Evolutionary conservation across 2,888 invertebrate species (phyloP).

Genomic region (Electrophaes corylata): DNA sequence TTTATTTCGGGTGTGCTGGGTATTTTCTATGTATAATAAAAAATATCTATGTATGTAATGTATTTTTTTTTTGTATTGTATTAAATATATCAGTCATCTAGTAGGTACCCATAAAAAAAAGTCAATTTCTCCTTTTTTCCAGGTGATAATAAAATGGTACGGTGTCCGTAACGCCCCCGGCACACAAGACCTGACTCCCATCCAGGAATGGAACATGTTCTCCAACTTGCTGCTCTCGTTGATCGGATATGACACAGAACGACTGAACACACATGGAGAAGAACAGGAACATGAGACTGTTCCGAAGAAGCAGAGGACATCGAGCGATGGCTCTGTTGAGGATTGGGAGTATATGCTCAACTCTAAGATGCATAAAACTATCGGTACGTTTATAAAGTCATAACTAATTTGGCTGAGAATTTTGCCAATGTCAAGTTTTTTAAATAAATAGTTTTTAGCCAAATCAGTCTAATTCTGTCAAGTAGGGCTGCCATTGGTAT

Average conservation of each 20-base stretch:
- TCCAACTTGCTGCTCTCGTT: constrained; percentile 83
- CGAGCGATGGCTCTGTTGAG: constrained; percentile 90
- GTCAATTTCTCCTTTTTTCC: too few species aligned
- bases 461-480: too few species aligned
- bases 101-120: too few species aligned
- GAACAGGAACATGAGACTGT: constrained; percentile 62
- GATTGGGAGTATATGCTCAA: constrained; percentile 91
- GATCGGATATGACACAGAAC: constrained; percentile 89
- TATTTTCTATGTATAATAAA: too few species aligned
- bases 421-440: too few species aligned
- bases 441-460: too few species aligned
- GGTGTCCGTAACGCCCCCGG: constrained; percentile 94
- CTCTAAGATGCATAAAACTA: constrained; percentile 83
- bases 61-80: too few species aligned
- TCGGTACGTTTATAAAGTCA: constrained; percentile 46
- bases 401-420: too few species aligned
- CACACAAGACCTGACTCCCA: constrained; percentile 88
- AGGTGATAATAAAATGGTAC: constrained; percentile 93
- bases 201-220: constrained; percentile 93
- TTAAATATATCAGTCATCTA: too few species aligned
- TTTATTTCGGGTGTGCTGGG: too few species aligned
- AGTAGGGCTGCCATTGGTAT: too few species aligned
- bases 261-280: constrained; percentile 75
- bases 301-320: constrained; percentile 91
- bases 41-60: too few species aligned